These are phyloP conservation scores for Pelosia muscerda DNA, from an alignment of 2,888 invertebrate species.

Conservation along the genomic window DNA sequence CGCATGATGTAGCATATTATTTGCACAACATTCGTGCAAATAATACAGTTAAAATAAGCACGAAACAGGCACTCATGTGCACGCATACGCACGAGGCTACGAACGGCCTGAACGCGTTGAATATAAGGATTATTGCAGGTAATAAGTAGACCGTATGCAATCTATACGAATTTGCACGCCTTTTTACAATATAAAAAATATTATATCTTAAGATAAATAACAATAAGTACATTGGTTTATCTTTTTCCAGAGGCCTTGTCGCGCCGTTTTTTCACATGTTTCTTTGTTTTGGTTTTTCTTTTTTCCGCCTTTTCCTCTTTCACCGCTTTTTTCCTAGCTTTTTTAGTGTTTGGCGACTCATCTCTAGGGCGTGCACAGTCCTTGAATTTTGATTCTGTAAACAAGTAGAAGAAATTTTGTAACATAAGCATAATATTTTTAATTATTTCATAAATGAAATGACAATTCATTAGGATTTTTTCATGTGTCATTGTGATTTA, in stretches of 20 bases:
- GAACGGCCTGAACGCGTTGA: not conserved
- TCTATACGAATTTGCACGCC: not conserved
- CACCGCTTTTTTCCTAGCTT: conserved; percentile 94
- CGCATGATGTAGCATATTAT: too few relatives aligned
- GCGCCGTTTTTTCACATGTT: conserved; percentile 96
- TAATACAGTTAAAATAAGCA: too few relatives aligned
- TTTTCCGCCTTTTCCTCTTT: conserved; percentile 96
- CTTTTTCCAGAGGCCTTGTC: conserved; percentile 87
- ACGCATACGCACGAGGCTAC: too few relatives aligned
- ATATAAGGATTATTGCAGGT: not conserved
- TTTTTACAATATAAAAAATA: not conserved
- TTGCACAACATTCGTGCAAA: too few relatives aligned
- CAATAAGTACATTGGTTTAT: conserved; percentile 48
- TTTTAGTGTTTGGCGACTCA: conserved; percentile 93
- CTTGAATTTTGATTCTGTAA: conserved; percentile 86
- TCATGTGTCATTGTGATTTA: too few relatives aligned
- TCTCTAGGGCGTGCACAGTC: conserved; percentile 90
- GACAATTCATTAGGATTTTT: too few relatives aligned
- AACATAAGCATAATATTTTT: not conserved
- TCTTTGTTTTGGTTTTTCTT: conserved; percentile 95
- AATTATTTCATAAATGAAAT: too few relatives aligned
- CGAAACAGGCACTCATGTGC: too few relatives aligned
- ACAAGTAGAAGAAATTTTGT: not conserved
- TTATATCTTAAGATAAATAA: not conserved
- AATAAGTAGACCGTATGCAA: not conserved